Evolutionary conservation across 2,113 vertebrate genomes (phyloP).

Genomic region (Lampris incognitus): DNA sequence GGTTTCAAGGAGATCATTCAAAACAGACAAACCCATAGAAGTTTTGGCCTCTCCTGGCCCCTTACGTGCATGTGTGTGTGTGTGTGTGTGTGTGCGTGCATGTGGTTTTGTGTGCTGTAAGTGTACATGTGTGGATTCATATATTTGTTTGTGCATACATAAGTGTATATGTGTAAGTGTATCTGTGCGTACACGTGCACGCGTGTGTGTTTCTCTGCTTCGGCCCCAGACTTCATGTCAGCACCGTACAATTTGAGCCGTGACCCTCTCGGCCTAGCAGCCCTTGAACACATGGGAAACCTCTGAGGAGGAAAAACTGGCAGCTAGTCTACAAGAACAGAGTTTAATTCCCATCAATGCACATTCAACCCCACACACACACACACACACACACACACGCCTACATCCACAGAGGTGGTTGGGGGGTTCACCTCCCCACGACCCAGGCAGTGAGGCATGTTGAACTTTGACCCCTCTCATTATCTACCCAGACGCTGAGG

Average conservation of each 20-base stretch:
- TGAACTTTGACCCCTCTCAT: slow-evolving; percentile 74
- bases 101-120: background rate
- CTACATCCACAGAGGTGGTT: slow-evolving; percentile 21
- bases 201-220: slow-evolving; percentile 25
- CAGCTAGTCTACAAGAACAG: slow-evolving; percentile 58
- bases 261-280: slow-evolving; percentile 46
- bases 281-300: slow-evolving; percentile 63
- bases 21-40: slow-evolving; percentile 51
- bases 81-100: background rate
- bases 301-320: slow-evolving; percentile 50
- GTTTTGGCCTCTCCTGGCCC: slow-evolving; percentile 33
- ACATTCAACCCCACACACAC: slow-evolving; percentile 33
- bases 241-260: slow-evolving; percentile 67
- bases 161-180: background rate
- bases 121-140: background rate
- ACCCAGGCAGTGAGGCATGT: slow-evolving; percentile 66
- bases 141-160: background rate
- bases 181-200: background rate
- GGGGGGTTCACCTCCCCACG: slow-evolving; percentile 70
- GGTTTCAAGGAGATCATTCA: slow-evolving; percentile 65
- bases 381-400: background rate
- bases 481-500: slow-evolving; percentile 73
- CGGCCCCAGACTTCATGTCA: slow-evolving; percentile 57
- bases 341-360: slow-evolving; percentile 50
- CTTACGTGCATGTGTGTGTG: background rate